These are phyloP conservation scores for Hirtodrosophila alboralis DNA, from an alignment of 2,888 invertebrate species.

Conservation along the genomic window DNA sequence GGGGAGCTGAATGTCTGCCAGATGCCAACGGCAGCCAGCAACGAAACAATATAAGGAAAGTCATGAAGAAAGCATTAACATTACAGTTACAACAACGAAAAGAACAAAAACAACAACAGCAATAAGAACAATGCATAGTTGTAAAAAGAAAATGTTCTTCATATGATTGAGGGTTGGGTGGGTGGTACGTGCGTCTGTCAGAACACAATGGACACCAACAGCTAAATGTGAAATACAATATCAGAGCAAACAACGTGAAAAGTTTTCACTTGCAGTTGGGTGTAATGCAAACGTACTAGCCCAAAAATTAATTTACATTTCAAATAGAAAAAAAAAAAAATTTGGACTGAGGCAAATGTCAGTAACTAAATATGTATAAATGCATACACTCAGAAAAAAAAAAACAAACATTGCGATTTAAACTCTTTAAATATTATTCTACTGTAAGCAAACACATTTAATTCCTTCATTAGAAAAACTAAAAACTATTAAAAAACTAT, in stretches of 20 bases:
- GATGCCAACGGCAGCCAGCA: conserved; percentile 56
- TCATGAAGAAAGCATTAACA: conserved; percentile 65
- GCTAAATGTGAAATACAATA: conserved; percentile 65
- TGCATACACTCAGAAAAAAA: not conserved
- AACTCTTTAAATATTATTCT: too few relatives aligned
- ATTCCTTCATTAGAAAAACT: too few relatives aligned
- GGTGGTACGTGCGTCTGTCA: conserved; percentile 11
- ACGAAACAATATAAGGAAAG: conserved; percentile 62
- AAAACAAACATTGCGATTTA: too few relatives aligned
- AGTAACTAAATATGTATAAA: conserved; percentile 8
- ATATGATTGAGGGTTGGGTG: conserved; percentile 31
- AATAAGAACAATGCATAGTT: conserved; percentile 54
- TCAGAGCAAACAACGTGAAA: conserved; percentile 48
- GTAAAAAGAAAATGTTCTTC: conserved; percentile 53
- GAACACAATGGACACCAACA: conserved; percentile 47
- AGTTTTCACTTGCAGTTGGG: conserved; percentile 63
- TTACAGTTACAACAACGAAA: conserved; percentile 35
- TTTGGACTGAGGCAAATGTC: conserved; percentile 6
- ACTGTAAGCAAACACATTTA: too few relatives aligned
- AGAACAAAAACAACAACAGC: conserved; percentile 11
- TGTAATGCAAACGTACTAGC: conserved; percentile 37
- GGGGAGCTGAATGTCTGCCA: conserved; percentile 51
- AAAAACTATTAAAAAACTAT: too few relatives aligned
- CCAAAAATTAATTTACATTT: conserved; percentile 58
- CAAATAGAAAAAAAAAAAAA: conserved; percentile 23